These are phyloP conservation scores for Eulemur mongoz DNA, from an alignment of 2,797 vertebrate genomes.

Conservation along the genomic window DNA sequence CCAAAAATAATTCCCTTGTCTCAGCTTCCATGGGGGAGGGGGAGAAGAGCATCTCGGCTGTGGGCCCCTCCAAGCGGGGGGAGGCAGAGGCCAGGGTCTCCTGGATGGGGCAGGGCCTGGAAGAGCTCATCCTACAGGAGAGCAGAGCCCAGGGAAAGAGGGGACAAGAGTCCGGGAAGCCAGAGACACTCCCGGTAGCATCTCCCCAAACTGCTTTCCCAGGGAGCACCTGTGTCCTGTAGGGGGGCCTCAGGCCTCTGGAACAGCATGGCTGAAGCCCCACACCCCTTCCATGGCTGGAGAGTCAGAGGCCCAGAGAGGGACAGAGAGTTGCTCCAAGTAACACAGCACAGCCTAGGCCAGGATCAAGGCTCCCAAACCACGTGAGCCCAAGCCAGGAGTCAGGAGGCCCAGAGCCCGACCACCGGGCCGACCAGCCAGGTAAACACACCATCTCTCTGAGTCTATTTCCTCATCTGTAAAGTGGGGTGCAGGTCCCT, in stretches of 20 bases:
- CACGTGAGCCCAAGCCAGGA: not conserved
- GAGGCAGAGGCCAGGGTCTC: constrained; percentile 22
- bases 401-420: not conserved
- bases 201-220: not conserved
- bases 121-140: not conserved
- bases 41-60: not conserved
- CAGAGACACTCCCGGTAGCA: not conserved
- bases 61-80: constrained; percentile 13
- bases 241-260: not conserved
- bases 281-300: not conserved
- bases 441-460: not conserved
- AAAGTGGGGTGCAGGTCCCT: not conserved
- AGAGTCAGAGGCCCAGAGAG: not conserved
- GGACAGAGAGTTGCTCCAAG: not conserved
- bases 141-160: not conserved
- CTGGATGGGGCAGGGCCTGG: fast-evolving
- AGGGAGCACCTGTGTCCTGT: not conserved
- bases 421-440: fast-evolving
- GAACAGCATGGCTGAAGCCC: not conserved
- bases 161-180: not conserved
- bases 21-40: constrained; percentile 75
- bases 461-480: not conserved
- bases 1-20: constrained; percentile 85
- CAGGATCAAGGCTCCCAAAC: not conserved
- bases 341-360: not conserved